A percentile compares a stretch with the other conserved stretches of the same genome.
Conservation (phyloP, 2,113 vertebrate genomes). For the Phalacrocorax aristotelis region DNA sequence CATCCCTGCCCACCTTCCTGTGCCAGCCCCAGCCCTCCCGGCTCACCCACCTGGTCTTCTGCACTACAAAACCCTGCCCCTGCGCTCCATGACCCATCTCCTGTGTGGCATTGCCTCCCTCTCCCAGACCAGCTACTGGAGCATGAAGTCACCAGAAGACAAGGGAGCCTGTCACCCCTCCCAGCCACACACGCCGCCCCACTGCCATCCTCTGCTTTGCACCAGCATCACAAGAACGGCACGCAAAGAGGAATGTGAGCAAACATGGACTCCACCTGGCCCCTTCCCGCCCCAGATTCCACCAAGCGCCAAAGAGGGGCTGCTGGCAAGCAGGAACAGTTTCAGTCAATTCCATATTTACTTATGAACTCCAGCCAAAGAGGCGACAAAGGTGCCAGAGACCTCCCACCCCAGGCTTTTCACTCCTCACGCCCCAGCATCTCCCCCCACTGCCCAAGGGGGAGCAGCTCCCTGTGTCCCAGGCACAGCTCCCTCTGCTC, state of each 20-base stretch:
- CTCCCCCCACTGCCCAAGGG: not conserved
- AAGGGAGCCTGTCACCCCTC: not conserved
- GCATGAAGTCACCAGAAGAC: not conserved
- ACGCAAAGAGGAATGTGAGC: not conserved
- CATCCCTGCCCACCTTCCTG: not conserved
- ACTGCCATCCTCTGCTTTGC: not conserved
- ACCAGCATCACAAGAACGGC: not conserved
- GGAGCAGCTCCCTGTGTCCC: not conserved
- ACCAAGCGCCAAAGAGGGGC: fast-evolving
- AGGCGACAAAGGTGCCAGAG: not conserved
- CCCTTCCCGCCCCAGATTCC: not conserved
- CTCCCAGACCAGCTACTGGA: not conserved
- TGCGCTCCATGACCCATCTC: not conserved
- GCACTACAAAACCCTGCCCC: not conserved
- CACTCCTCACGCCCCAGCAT: not conserved
- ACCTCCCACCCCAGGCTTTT: not conserved
- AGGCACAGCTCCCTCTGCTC: not conserved
- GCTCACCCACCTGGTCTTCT: not conserved
- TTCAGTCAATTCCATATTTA: not conserved
- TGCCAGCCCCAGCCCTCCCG: not conserved
- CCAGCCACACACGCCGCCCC: not conserved
- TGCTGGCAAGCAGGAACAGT: not conserved
- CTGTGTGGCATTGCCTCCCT: fast-evolving
- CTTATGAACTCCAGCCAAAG: slow-evolving; percentile 27
- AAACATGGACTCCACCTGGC: not conserved